phyloP scores from a whole-genome alignment of 2,888 invertebrate genomes.

The Unio delphinus region DNA sequence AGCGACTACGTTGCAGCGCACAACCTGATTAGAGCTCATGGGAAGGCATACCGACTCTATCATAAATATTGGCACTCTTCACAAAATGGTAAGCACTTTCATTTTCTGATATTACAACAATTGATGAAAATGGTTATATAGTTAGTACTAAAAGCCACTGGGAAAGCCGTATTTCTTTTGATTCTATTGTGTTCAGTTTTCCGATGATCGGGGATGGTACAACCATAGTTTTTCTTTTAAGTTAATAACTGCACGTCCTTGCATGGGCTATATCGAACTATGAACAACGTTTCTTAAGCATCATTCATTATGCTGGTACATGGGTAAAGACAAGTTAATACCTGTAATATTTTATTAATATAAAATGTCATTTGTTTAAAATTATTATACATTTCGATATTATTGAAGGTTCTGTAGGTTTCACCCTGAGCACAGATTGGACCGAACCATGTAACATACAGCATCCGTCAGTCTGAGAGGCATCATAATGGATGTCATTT shows the following conservation, averaged over 20 bases:
- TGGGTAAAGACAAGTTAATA: no score
- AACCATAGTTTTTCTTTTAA: no score
- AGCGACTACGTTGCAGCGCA: conserved; percentile 77
- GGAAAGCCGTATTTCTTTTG: no score
- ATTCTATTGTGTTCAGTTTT: no score
- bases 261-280: not conserved
- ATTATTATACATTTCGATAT: not conserved
- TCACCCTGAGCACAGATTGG: conserved; percentile 46
- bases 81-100: conserved; percentile 33
- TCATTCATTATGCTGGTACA: no score
- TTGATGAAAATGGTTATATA: not conserved
- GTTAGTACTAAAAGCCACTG: not conserved
- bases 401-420: conserved; percentile 47
- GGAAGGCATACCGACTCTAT: conserved; percentile 41
- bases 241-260: not conserved
- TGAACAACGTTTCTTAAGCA: no score
- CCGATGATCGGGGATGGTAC: no score
- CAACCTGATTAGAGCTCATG: conserved; percentile 41
- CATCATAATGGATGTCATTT: conserved; percentile 24
- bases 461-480: conserved; percentile 28
- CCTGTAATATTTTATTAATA: no score
- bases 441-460: conserved; percentile 32
- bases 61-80: conserved; percentile 25
- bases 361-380: not conserved
- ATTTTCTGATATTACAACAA: not conserved